Conservation (phyloP, 23 tunicate genomes). For the Pegea sp. region DNA sequence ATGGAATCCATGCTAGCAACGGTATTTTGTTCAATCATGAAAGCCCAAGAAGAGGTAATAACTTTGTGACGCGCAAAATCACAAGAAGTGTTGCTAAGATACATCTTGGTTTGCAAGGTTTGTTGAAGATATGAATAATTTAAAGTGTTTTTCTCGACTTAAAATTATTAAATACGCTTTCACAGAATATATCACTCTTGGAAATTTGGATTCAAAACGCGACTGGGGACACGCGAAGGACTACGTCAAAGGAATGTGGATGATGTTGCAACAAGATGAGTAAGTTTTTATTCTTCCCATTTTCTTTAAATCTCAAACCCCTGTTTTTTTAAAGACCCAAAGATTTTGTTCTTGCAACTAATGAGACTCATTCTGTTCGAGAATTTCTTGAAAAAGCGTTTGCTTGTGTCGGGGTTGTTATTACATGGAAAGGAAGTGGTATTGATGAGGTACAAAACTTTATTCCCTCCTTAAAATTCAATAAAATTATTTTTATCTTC, state of each 20-base stretch:
- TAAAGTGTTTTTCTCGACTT: no score
- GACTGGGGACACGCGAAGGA: constrained; percentile 98
- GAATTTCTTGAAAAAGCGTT: constrained; percentile 81
- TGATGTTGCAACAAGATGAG: constrained; percentile 81
- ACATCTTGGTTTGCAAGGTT: constrained; percentile 89
- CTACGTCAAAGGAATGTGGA: constrained; percentile 93
- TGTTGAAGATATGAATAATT: background rate
- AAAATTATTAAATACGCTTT: no score
- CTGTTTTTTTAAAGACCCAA: no score
- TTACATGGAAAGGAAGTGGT: constrained; percentile 54
- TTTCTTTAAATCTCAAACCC: no score
- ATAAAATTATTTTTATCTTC: no score
- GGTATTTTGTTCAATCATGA: constrained; percentile 94
- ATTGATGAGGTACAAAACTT: constrained; percentile 80
- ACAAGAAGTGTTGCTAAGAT: constrained; percentile 93
- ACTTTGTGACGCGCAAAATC: constrained; percentile 85
- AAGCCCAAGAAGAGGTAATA: constrained; percentile 74
- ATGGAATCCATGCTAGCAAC: constrained; percentile 83
- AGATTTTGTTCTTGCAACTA: constrained; percentile 94
- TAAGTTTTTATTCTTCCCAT: constrained; percentile 35
- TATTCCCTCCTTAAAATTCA: no score
- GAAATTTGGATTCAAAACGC: constrained; percentile 85
- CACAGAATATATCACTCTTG: constrained; percentile 36
- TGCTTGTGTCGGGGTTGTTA: constrained; percentile 19
- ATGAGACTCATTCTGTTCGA: constrained; percentile 75